These are phyloP conservation scores for Centropus unirufus DNA, from an alignment of 2,113 vertebrate species.

Conservation along the genomic window DNA sequence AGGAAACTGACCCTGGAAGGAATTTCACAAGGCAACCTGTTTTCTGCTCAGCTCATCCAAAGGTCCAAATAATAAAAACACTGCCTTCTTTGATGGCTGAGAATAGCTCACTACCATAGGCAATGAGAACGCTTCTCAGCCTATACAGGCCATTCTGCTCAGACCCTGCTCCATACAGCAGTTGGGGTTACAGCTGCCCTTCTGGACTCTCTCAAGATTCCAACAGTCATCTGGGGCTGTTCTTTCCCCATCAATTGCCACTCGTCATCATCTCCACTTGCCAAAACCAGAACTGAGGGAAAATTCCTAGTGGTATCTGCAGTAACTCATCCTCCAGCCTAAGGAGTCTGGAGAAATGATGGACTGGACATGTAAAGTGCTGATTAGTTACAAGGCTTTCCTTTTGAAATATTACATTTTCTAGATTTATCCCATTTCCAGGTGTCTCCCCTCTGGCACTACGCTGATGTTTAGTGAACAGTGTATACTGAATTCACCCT, in stretches of 20 bases:
- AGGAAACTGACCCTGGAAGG: not conserved
- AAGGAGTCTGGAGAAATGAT: not conserved
- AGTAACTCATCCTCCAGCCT: not conserved
- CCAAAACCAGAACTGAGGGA: not conserved
- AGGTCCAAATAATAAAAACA: not conserved
- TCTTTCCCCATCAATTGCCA: not conserved
- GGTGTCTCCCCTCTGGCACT: not conserved
- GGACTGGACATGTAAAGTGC: not conserved
- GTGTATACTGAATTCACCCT: fast-evolving
- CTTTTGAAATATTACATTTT: not conserved
- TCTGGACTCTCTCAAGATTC: not conserved
- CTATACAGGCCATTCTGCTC: not conserved
- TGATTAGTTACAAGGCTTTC: not conserved
- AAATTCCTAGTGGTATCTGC: not conserved
- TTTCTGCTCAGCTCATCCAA: not conserved
- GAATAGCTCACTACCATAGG: not conserved
- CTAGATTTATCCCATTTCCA: not conserved
- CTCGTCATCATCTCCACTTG: not conserved
- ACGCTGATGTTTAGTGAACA: not conserved
- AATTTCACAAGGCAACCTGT: not conserved
- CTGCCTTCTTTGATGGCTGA: not conserved
- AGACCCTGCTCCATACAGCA: not conserved
- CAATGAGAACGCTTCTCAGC: not conserved
- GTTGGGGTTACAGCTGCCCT: fast-evolving
- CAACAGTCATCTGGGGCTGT: not conserved